Evolutionary conservation across 2,113 vertebrate species (phyloP), one percentile per base, ranked within the genome.

Genomic region (Rallus limicola): DNA sequence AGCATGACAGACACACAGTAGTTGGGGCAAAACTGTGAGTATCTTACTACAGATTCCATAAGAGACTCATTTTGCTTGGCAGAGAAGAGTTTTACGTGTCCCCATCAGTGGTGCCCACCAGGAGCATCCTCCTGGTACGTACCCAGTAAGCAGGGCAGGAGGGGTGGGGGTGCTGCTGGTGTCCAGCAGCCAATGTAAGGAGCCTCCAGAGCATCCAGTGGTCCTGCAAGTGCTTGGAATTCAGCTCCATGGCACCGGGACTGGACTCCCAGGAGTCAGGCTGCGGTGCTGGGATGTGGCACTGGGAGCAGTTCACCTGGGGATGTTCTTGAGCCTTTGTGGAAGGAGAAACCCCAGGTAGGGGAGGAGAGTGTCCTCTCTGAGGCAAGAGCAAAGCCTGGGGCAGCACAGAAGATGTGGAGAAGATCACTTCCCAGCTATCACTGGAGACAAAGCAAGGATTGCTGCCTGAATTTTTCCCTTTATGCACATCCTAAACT

Each of bases 371-470:
- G 62, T 16, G 42, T 3, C 4, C 44, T 8, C 18, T 17, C 44
- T 17, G 18, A 46, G 44, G 44, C 44, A 36, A 36, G 36, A 36
- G 36, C 36, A 0, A 31, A 82, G 90, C 95, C 78, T 60, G 52
- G 92, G 82, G 95, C 90, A 64, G 92, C 74, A 13, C 64, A 50
- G 86, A 83, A 90, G 78, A 94, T 0, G 72, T 42, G 87, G 90
- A 91, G 70, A 59, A 16, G 34, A 23, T 72, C 64, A 77, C 78
- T 87, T 91, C 84, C 89, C 52, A 1, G 3, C 40, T 0, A 0
- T 9, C 13, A 3, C 67, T 33, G 6, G 5, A 60, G 86, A 48
- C 76, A 16, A 23, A 58, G 36, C 6, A 11, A 78, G 74, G 69
- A 5, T 18, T n/a, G 81, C 87, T 59, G 70, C 10, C 40, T 6